Base-by-base conservation (phyloP, 2,888 invertebrate species). In the Dione juno region DNA sequence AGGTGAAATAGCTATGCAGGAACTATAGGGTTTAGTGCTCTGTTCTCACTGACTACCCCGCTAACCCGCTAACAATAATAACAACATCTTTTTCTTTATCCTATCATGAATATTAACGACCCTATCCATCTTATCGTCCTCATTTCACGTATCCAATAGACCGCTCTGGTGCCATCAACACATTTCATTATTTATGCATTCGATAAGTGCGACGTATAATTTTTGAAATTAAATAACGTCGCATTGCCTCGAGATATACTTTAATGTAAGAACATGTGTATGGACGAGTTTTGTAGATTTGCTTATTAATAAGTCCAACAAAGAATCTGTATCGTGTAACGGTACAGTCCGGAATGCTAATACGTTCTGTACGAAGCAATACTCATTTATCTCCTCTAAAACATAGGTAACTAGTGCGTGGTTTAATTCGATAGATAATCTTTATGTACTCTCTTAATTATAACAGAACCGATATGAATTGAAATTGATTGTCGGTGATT, bases 231-330 rank as follows among this genome's bases (percentile, higher is more conserved):
- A 73, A 70, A 70, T 59, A 66, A 65, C 59, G 66, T 74, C 73
- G 63, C 68, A 73, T n/a, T 70, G 74, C 76, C 74, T 61, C 72
- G 67, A 75, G 76, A 74, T 74, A 72, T 70, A 72, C 66, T 68
- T 71, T 73, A 74, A 76, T 75, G 72, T 76, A 76, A 68, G 64
- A 71, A 88, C 70, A 78, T 80, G 87, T 85, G 77, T 89, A 88
- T 84, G 81, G 85, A 86, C 79, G 59, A 76, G 78, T 77, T 88
- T 88, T 84, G 85, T 88, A 88, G 87, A 87, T 88, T 87, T 88
- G 83, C 83, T 87, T 88, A 86, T 88, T 89, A 88, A 88, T 88
- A 88, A 85, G 86, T 83, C 85, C 88, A 88, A 88, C 86, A 88
- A 85, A 84, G 87, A 83, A 87, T 84, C 86, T 86, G 80, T 83